Conservation (phyloP, 2,888 invertebrate species). For the Caenorhabditis doughertyi region DNA sequence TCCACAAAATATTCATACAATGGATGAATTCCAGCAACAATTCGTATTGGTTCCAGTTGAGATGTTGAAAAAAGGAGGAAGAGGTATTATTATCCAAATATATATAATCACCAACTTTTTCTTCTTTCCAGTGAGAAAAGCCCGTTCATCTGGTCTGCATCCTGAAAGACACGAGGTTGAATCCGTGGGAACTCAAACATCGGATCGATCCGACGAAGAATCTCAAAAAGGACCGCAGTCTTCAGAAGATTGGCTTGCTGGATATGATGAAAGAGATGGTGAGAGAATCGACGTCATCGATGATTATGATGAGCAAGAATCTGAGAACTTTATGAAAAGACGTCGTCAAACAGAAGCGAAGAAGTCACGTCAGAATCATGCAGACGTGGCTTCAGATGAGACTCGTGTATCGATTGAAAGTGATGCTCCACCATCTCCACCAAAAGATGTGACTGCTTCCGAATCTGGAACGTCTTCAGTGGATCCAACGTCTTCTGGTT, state of each 20-base stretch:
- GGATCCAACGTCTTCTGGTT: background rate
- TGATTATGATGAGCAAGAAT: background rate
- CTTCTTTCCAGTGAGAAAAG: background rate
- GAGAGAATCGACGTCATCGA: slow-evolving; percentile 30
- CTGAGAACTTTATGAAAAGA: slow-evolving; percentile 35
- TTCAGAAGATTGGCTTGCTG: slow-evolving; percentile 40
- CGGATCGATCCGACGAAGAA: background rate
- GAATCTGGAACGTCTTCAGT: background rate
- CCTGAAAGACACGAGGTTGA: background rate
- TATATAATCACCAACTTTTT: too few species aligned
- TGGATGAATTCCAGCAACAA: slow-evolving; percentile 23
- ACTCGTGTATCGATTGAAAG: slow-evolving; percentile 36
- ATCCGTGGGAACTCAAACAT: slow-evolving; percentile 41
- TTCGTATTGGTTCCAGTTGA: slow-evolving; percentile 38
- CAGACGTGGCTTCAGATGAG: background rate
- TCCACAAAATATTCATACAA: background rate
- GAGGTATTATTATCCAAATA: too few species aligned
- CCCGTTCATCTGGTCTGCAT: background rate
- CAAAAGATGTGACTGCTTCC: slow-evolving; percentile 8
- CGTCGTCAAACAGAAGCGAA: background rate
- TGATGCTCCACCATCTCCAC: slow-evolving; percentile 13
- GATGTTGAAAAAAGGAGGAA: background rate
- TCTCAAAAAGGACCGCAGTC: background rate
- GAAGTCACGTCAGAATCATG: background rate
- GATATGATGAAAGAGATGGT: slow-evolving; percentile 30